Percentiles rank a stretch among this genome's conserved stretches.
Evolutionary conservation across 2,113 vertebrate species (phyloP).

Genomic region (zebrafish (Danio rerio)): GRCz12tu NC_133187.1:36972001-36972500

Average conservation of each 20-base stretch:
- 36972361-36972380: background rate
- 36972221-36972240: slow-evolving; percentile 61
- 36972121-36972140: slow-evolving; percentile 40
- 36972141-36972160: slow-evolving; percentile 56
- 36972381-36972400: background rate
- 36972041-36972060: slow-evolving; percentile 24
- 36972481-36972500: background rate
- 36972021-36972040: slow-evolving; percentile 23
- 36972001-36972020: background rate
- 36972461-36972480: background rate
- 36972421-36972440: background rate
- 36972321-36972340: background rate
- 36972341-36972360: background rate
- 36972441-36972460: background rate
- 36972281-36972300: slow-evolving; percentile 38
- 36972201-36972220: slow-evolving; percentile 56
- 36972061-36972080: slow-evolving; percentile 6
- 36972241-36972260: slow-evolving; percentile 57
- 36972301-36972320: slow-evolving; percentile 8
- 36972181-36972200: slow-evolving; percentile 56
- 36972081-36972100: slow-evolving; percentile 19
- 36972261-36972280: slow-evolving; percentile 45
- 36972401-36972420: background rate
- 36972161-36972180: slow-evolving; percentile 55
- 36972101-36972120: slow-evolving; percentile 27